phyloP scores from a whole-genome alignment of 2,888 invertebrate species.

The Pyralis farinalis region DNA sequence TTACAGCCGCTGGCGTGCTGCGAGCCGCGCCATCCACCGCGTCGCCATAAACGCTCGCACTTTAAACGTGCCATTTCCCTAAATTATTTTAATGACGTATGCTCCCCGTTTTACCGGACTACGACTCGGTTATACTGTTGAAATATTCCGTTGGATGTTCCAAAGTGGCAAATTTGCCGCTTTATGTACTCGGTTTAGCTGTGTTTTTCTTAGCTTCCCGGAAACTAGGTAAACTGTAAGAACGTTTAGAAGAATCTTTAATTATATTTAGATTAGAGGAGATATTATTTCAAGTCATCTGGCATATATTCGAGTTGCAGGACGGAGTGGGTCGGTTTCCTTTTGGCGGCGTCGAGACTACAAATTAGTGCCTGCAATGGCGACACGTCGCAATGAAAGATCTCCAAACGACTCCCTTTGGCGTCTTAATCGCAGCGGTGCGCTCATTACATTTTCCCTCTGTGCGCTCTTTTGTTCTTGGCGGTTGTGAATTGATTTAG shows the following conservation, averaged over 20 bases:
- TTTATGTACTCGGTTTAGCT: constrained; percentile 27
- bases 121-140: constrained; percentile 56
- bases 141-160: constrained; percentile 29
- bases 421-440: constrained; percentile 51
- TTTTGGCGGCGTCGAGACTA: constrained; percentile 49
- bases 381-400: constrained; percentile 35
- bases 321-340: constrained; percentile 46
- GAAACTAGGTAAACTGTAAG: constrained; percentile 24
- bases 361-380: constrained; percentile 60
- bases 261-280: too few relatives aligned
- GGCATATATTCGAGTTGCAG: constrained; percentile 32
- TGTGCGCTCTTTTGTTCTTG: constrained; percentile 51
- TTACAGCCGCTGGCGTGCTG: constrained; percentile 60
- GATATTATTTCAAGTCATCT: constrained; percentile 57
- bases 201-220: constrained; percentile 31
- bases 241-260: constrained; percentile 16
- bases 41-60: constrained; percentile 59
- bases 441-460: constrained; percentile 43
- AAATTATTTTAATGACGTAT: constrained; percentile 71
- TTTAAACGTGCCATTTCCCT: constrained; percentile 67
- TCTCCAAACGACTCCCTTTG: constrained; percentile 47
- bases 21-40: constrained; percentile 43
- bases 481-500: constrained; percentile 63
- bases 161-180: too few relatives aligned
- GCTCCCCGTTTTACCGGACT: constrained; percentile 52